phyloP scores from a whole-genome alignment of 37 sponge, comb jelly and placozoan species.

The Haliclona indistincta region DNA sequence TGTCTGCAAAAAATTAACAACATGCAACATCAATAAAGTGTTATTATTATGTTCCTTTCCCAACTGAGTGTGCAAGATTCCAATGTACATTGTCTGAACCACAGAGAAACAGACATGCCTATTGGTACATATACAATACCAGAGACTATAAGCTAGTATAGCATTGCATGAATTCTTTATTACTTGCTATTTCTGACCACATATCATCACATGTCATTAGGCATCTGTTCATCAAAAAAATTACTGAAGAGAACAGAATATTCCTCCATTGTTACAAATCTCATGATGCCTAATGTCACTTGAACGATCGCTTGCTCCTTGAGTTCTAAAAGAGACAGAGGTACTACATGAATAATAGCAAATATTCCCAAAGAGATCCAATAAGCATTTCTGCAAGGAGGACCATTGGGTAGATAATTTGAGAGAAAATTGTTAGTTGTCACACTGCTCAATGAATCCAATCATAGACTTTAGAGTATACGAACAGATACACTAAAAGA shows the following conservation, averaged over 20 bases:
- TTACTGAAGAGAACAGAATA: too few relatives aligned
- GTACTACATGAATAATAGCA: slow-evolving; percentile 60
- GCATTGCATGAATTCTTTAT: too few relatives aligned
- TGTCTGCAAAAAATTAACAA: background rate
- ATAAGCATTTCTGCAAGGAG: slow-evolving; percentile 56
- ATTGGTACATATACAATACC: slow-evolving; percentile 58
- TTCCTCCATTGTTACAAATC: too few relatives aligned
- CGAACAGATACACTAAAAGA: too few relatives aligned
- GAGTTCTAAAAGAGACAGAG: slow-evolving; percentile 65
- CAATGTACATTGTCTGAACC: slow-evolving; percentile 54
- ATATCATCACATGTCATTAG: too few relatives aligned
- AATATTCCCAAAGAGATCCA: slow-evolving; percentile 68
- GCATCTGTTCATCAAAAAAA: too few relatives aligned
- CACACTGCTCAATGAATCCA: too few relatives aligned
- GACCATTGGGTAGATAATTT: slow-evolving; percentile 36
- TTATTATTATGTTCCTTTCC: slow-evolving; percentile 24
- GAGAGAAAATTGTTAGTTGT: too few relatives aligned
- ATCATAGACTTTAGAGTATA: too few relatives aligned
- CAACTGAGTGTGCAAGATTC: slow-evolving; percentile 82
- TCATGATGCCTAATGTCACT: too few relatives aligned
- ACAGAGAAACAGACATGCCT: slow-evolving; percentile 75
- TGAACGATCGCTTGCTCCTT: slow-evolving; percentile 91
- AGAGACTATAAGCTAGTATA: slow-evolving; percentile 30
- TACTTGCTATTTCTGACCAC: too few relatives aligned
- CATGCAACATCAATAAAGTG: background rate